Percentiles rank a stretch among this genome's conserved stretches.
Evolutionary conservation across 1,140 invertebrate species (phyloP).

Genomic region (Trachymyrmex septentrionalis): DNA sequence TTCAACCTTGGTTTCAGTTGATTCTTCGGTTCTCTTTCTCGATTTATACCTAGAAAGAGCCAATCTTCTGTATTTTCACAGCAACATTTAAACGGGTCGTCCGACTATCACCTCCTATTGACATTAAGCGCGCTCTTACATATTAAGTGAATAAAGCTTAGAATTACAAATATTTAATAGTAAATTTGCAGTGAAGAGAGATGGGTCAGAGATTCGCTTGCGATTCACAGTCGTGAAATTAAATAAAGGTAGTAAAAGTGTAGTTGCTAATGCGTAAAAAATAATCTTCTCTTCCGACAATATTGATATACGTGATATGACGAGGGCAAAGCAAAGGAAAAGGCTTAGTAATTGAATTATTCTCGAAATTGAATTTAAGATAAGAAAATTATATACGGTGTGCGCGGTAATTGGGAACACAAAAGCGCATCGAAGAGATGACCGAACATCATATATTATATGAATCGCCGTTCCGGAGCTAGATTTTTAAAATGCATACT

Average conservation of each 20-base stretch:
- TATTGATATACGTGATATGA: not conserved
- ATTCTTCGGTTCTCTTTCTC: constrained; percentile 34
- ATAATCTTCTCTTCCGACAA: not conserved
- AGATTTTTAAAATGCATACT: constrained; percentile 13
- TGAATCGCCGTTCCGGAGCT: not conserved
- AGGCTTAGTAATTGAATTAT: not conserved
- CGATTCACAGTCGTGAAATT: not conserved
- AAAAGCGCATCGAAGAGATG: constrained; percentile 12
- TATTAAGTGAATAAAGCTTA: not conserved
- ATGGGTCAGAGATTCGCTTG: not conserved
- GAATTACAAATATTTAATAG: constrained; percentile 21
- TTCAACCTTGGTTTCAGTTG: constrained; percentile 33
- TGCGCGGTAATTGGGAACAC: constrained; percentile 26
- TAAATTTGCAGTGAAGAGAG: not conserved
- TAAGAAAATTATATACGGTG: constrained; percentile 38
- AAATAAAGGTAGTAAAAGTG: constrained; percentile 3
- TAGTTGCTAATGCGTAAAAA: constrained; percentile 17
- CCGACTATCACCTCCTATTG: constrained; percentile 33
- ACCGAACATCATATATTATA: not conserved
- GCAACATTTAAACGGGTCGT: not conserved
- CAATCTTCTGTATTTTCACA: not conserved
- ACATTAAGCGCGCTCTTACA: constrained; percentile 26
- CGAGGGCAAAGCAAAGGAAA: not conserved
- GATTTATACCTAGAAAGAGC: not conserved
- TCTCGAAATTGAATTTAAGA: constrained; percentile 15